Conservation (phyloP, 2,113 vertebrate genomes). For the Bothrops jararaca region DNA sequence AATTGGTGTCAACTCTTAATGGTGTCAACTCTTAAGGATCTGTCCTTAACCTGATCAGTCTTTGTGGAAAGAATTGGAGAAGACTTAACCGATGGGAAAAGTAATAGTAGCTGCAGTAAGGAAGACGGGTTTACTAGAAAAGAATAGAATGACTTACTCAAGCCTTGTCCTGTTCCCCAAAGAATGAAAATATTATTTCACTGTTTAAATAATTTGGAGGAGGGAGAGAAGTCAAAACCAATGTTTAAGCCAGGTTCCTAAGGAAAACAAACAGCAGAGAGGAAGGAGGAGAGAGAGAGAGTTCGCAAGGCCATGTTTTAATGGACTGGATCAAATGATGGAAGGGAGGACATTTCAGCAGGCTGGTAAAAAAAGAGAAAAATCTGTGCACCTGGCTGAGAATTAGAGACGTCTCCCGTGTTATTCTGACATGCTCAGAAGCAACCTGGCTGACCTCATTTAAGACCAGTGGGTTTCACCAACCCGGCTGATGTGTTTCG, state of each 20-base stretch:
- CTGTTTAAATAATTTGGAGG: constrained; percentile 77
- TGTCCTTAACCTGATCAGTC: not conserved
- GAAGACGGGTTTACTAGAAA: constrained; percentile 66
- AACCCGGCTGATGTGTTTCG: not conserved
- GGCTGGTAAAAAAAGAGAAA: not conserved
- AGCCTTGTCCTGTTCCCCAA: constrained; percentile 81
- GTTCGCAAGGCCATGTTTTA: constrained; percentile 62
- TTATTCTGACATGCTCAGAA: not conserved
- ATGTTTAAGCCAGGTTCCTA: constrained; percentile 79
- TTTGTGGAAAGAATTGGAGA: not conserved
- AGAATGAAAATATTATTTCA: constrained; percentile 84
- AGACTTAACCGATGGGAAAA: constrained; percentile 36
- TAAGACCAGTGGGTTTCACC: not conserved
- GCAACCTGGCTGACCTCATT: not conserved
- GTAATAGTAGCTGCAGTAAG: constrained; percentile 26
- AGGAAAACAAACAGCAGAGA: constrained; percentile 77
- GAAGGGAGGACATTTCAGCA: constrained; percentile 38
- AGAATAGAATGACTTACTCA: constrained; percentile 71
- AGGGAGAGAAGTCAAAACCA: constrained; percentile 80
- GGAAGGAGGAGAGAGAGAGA: not conserved
- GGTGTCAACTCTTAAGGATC: not conserved
- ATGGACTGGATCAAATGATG: constrained; percentile 70
- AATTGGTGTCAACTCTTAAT: not conserved
- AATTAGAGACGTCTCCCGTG: not conserved
- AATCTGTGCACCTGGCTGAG: not conserved